Percentiles rank a stretch among this genome's conserved stretches.
Conservation (phyloP, 2,113 vertebrate species). For the Zootoca vivipara region DNA sequence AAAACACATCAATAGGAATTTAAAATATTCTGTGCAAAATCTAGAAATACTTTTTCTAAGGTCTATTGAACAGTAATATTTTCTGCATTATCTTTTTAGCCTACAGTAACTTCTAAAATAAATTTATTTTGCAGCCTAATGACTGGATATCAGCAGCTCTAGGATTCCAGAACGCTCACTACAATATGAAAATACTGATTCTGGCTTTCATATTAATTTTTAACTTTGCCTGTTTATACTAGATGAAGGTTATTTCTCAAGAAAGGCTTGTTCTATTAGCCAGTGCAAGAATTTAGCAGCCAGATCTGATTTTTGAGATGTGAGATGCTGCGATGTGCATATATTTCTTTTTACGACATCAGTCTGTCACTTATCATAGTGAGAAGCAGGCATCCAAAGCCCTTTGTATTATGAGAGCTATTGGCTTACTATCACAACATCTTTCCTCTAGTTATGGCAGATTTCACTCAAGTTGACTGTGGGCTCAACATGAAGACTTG, state of each 20-base stretch:
- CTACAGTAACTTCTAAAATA: background rate
- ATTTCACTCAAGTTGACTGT: background rate
- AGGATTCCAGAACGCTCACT: background rate
- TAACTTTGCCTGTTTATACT: background rate
- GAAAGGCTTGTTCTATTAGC: background rate
- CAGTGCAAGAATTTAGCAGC: background rate
- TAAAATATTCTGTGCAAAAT: background rate
- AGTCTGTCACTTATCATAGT: too few species aligned
- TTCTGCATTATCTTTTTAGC: background rate
- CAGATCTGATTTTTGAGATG: background rate
- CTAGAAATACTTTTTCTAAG: background rate
- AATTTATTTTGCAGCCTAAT: background rate
- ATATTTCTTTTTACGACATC: background rate
- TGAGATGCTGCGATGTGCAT: background rate
- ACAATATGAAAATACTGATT: background rate
- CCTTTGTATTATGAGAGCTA: background rate
- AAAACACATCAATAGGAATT: constrained; percentile 23
- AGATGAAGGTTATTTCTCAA: background rate
- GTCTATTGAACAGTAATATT: accelerated
- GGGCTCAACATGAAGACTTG: background rate
- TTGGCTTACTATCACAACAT: background rate
- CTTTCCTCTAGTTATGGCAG: background rate
- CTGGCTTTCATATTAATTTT: background rate
- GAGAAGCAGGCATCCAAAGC: background rate
- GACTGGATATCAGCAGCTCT: background rate